Evolutionary conservation across 2,113 vertebrate genomes (phyloP), one percentile per base, ranked within the genome.

Genomic region (Neodontobutis hainanensis): DNA sequence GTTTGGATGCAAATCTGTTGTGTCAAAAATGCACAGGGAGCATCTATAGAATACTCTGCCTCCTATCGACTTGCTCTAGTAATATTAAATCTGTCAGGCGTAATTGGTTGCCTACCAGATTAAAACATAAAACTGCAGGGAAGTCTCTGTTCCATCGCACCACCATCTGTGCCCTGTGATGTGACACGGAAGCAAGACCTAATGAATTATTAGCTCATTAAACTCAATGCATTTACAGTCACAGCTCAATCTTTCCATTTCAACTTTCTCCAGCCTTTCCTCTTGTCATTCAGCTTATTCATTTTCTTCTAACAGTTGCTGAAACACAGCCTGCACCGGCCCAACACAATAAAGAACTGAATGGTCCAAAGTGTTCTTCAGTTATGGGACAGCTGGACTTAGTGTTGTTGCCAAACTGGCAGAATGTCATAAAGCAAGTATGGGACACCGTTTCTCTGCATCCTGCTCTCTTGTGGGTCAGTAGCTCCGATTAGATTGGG

Each of bases 101-200:
- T 88, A 89, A 92, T 91, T 89, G 80, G 87, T 88, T 91, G 90
- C 85, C 77, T 46, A 77, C 62, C 67, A 86, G 80, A 90, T 87
- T 85, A 90, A 87, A 88, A 68, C 86, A 82, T 88, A 82, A 90
- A 89, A 83, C 87, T 77, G 65, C 65, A 44, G 88, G 88, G 81
- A 77, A 80, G 85, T 82, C 75, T 79, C 35, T 78, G 86, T 83
- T 87, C 75, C 75, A 19, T 46, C 73, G 72, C 77, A 60, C 68
- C 83, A 72, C 86, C 89, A 86, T 87, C 90, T 88, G 88, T 72
- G 83, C 80, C 68, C 58, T 56, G 82, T 9, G 64, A 84, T 64
- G 83, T 67, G 71, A 70, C 78, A 45, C 76, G 65, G 70, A 75
- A 63, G 67, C 75, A 64, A 38, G 11, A 75, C 68, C 58, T 82